A percentile compares a stretch with the other conserved stretches of the same genome.
phyloP scores from a whole-genome alignment of 1,140 invertebrate species.

The Zaprionus davidi region DNA sequence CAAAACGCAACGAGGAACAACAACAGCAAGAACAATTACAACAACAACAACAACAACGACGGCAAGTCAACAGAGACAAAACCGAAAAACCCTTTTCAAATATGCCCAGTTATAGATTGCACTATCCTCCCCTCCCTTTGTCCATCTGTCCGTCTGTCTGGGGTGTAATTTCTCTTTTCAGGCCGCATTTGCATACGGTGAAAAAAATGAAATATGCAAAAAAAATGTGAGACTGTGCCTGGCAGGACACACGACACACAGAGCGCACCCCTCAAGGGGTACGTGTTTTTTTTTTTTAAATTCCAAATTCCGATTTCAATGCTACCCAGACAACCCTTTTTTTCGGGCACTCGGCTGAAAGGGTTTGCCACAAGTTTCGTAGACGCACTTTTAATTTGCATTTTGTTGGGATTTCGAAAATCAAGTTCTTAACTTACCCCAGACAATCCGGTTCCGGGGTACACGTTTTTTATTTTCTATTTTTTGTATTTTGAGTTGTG shows the following conservation, averaged over 20 bases:
- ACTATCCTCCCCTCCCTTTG: neutral
- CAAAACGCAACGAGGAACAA: constrained; percentile 25
- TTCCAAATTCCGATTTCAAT: constrained; percentile 49
- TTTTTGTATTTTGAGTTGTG: constrained; percentile 35
- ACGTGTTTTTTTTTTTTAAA: constrained; percentile 46
- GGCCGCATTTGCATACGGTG: constrained; percentile 72
- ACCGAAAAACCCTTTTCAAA: constrained; percentile 68
- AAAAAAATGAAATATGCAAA: constrained; percentile 71
- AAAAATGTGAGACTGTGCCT: constrained; percentile 68
- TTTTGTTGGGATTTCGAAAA: constrained; percentile 75
- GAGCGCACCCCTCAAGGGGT: constrained; percentile 59
- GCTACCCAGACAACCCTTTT: constrained; percentile 74
- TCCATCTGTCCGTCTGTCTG: constrained; percentile 15
- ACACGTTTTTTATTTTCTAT: constrained; percentile 34
- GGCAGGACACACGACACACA: constrained; percentile 76
- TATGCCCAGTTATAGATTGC: constrained; percentile 30
- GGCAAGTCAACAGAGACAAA: constrained; percentile 54
- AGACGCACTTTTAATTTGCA: constrained; percentile 74
- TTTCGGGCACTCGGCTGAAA: constrained; percentile 50
- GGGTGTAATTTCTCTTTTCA: constrained; percentile 55
- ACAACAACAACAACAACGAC: constrained; percentile 47
- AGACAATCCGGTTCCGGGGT: constrained; percentile 41
- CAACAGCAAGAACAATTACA: constrained; percentile 17
- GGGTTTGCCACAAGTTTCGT: constrained; percentile 67
- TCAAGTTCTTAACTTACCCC: constrained; percentile 78